These are phyloP conservation scores for Numenius phaeopus DNA, from an alignment of 2,797 vertebrate genomes.

Conservation along the genomic window DNA sequence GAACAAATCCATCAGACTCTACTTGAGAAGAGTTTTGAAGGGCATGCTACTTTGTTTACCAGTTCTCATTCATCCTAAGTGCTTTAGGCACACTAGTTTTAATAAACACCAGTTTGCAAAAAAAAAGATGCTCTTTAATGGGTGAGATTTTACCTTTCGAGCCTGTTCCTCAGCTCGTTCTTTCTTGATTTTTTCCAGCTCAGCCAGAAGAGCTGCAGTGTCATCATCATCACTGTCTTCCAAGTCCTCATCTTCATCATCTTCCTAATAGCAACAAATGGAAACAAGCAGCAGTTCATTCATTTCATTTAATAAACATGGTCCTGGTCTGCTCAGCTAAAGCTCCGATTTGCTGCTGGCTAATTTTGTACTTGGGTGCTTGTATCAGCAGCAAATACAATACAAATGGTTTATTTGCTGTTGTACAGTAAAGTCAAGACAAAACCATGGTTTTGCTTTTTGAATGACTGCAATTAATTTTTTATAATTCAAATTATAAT, in stretches of 20 bases:
- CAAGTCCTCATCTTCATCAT: slow-evolving; percentile 91
- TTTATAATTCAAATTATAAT: background rate
- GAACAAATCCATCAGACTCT: background rate
- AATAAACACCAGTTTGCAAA: background rate
- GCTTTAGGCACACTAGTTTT: background rate
- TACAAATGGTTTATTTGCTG: background rate
- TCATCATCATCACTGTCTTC: slow-evolving; percentile 95
- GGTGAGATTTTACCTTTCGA: slow-evolving; percentile 86
- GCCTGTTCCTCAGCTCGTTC: slow-evolving; percentile 97
- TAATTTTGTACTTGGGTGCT: background rate
- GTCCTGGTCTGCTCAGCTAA: background rate
- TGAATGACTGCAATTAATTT: background rate
- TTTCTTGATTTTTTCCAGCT: slow-evolving; percentile 98
- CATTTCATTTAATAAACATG: background rate
- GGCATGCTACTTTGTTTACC: background rate
- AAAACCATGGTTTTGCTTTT: background rate
- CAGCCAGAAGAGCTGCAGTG: slow-evolving; percentile 95
- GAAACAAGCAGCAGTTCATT: background rate
- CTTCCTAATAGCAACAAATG: slow-evolving; percentile 68
- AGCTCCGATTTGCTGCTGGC: background rate
- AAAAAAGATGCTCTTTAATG: background rate
- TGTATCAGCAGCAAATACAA: background rate
- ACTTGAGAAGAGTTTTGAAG: background rate
- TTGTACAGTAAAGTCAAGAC: background rate
- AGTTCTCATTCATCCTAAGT: background rate